Conservation (phyloP, 2,888 invertebrate genomes). For the Ichneumoninae sp. region DNA sequence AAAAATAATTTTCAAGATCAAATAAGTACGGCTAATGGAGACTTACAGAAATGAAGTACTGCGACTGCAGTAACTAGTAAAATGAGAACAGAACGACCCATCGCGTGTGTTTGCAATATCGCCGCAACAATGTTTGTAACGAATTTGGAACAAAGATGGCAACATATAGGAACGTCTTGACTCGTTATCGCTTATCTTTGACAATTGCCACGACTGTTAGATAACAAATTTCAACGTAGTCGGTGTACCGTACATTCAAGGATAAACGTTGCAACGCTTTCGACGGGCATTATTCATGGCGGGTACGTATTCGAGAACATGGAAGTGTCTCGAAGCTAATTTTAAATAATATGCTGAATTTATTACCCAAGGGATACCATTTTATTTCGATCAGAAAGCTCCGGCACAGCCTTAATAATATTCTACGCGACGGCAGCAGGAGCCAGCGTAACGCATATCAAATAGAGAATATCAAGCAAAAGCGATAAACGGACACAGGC, state of each 20-base stretch:
- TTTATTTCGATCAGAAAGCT: neutral
- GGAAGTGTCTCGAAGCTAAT: too few species aligned
- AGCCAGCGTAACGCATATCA: slow-evolving; percentile 29
- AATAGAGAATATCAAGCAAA: slow-evolving; percentile 21
- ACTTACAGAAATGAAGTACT: neutral
- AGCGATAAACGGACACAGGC: slow-evolving; percentile 34
- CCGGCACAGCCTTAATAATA: neutral
- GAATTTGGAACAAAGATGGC: neutral
- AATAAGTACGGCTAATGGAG: neutral
- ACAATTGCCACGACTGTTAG: neutral
- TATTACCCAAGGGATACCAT: neutral
- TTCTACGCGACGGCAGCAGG: neutral
- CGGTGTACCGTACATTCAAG: neutral
- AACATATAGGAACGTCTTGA: neutral
- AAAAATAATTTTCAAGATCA: neutral
- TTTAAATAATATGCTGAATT: too few species aligned
- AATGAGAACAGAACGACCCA: neutral
- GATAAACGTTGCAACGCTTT: too few species aligned
- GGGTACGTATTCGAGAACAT: too few species aligned
- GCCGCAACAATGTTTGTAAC: neutral
- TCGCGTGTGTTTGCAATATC: neutral
- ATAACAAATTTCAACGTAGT: neutral
- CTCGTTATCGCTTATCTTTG: neutral
- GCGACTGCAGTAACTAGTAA: neutral
- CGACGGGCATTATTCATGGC: too few species aligned